phyloP scores from a whole-genome alignment of 2,797 vertebrate species.

The Octomys mimax region DNA sequence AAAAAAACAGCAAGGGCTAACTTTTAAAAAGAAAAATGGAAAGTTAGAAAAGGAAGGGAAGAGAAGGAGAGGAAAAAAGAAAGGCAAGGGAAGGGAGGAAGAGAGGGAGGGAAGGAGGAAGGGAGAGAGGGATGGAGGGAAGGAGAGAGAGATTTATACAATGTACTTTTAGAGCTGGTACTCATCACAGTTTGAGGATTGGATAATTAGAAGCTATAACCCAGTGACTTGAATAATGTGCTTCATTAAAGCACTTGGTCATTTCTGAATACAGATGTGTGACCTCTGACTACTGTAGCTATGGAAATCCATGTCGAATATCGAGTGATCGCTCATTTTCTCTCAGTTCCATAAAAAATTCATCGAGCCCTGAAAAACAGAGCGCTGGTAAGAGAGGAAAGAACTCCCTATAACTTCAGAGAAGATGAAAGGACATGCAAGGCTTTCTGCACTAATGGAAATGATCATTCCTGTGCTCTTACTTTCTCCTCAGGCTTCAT shows the following conservation, averaged over 20 bases:
- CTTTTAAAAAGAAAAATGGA: background rate
- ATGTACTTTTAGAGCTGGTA: background rate
- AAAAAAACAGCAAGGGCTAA: too few relatives aligned
- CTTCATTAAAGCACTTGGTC: background rate
- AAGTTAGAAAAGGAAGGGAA: background rate
- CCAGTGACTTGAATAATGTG: background rate
- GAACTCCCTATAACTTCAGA: constrained; percentile 43
- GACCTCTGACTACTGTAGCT: background rate
- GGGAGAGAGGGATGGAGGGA: rapidly evolving
- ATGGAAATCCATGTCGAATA: background rate
- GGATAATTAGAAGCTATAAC: background rate
- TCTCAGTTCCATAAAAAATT: background rate
- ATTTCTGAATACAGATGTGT: constrained; percentile 23
- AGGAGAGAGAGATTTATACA: too few relatives aligned
- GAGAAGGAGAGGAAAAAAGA: background rate
- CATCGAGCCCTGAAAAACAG: background rate
- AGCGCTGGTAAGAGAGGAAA: background rate
- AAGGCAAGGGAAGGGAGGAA: too few relatives aligned
- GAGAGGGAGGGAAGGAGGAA: background rate
- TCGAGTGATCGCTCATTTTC: background rate
- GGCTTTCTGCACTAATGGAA: constrained; percentile 46
- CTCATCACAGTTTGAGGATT: background rate
- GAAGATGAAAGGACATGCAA: background rate
- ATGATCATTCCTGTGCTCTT: constrained; percentile 58
- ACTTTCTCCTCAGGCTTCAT: constrained; percentile 34